Evolutionary conservation across 2,797 vertebrate species (phyloP).

Genomic region (Myotis pilosus): DNA sequence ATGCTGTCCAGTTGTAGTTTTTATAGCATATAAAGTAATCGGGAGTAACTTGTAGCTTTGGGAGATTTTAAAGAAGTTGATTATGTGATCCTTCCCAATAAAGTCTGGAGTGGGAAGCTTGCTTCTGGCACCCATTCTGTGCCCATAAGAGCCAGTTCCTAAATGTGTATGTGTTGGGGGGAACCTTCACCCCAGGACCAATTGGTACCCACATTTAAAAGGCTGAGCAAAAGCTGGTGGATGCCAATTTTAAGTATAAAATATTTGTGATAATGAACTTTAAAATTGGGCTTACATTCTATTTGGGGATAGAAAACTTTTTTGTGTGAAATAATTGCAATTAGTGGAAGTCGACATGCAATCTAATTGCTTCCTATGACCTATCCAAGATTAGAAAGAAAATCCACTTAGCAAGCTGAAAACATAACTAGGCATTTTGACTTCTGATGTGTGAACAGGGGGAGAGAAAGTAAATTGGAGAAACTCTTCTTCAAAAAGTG

Average conservation of each 20-base stretch:
- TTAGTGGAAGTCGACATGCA: not conserved
- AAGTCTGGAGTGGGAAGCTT: not conserved
- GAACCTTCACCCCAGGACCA: not conserved
- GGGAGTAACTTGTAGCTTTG: not conserved
- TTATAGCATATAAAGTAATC: not conserved
- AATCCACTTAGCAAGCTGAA: not conserved
- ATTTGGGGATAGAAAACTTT: not conserved
- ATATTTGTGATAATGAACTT: conserved; percentile 10
- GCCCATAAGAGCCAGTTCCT: not conserved
- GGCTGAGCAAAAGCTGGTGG: not conserved
- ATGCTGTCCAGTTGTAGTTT: not conserved
- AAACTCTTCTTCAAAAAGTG: not conserved
- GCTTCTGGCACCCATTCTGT: not conserved
- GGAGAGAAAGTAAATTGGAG: not conserved
- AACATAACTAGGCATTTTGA: not conserved
- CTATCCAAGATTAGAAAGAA: not conserved
- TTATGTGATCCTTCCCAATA: not conserved
- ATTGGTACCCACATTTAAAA: not conserved
- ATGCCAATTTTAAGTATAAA: not conserved
- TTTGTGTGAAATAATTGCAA: not conserved
- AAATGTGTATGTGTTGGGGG: not conserved
- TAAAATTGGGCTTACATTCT: not conserved
- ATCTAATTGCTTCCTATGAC: not conserved
- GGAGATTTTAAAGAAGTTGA: not conserved
- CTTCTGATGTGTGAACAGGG: not conserved